phyloP scores from a whole-genome alignment of 2,797 vertebrate species.

The Crocodylus rhombifer region DNA sequence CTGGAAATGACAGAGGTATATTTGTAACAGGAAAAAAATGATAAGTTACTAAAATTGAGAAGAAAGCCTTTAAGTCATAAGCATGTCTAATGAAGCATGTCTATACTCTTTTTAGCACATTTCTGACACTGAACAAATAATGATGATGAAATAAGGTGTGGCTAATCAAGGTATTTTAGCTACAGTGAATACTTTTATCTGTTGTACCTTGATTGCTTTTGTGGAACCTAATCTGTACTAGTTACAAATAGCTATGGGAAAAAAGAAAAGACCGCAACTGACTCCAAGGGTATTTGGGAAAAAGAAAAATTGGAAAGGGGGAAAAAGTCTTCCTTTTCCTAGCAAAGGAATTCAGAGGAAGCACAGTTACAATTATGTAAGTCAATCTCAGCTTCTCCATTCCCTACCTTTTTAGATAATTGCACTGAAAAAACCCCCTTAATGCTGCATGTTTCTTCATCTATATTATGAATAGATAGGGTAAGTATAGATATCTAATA shows the following conservation, averaged over 20 bases:
- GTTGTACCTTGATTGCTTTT: background rate
- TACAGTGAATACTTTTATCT: background rate
- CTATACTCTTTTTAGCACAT: background rate
- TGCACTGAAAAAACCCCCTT: background rate
- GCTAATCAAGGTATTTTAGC: background rate
- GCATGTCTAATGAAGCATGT: background rate
- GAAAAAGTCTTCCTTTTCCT: background rate
- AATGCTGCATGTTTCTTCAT: background rate
- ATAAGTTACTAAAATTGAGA: background rate
- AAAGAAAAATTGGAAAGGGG: background rate
- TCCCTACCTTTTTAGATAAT: background rate
- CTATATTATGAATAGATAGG: too few species aligned
- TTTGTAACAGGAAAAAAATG: background rate
- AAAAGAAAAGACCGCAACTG: background rate
- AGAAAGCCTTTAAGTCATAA: background rate
- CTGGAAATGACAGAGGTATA: background rate
- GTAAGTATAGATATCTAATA: background rate
- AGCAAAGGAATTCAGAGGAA: too few species aligned
- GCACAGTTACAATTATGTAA: background rate
- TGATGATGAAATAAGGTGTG: background rate
- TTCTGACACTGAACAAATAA: background rate
- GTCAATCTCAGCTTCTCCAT: background rate
- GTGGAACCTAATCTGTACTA: accelerated
- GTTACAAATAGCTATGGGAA: background rate
- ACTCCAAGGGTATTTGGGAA: background rate